Base-by-base conservation (phyloP, 2,888 invertebrate genomes). In the Sialis lutaria region DNA sequence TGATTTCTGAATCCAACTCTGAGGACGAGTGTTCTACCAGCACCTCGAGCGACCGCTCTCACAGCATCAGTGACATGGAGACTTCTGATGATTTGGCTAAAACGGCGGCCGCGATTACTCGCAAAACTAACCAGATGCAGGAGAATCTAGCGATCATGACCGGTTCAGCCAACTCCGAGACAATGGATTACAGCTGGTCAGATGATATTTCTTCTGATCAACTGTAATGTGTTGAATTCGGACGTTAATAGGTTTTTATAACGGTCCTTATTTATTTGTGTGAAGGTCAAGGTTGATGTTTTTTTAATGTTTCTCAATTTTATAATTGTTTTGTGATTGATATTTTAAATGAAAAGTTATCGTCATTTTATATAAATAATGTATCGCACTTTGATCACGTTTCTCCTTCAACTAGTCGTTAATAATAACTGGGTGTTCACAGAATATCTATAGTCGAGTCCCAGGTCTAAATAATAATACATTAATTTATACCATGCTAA, bases 1-100 rank as follows among this genome's bases (percentile, higher is more conserved):
- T 78, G 73, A 74, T 77, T 33, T 77, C 77, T n/a, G 78, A 73
- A 49, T 71, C 72, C 49, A 72, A 73, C 53, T 74, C 74, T 1
- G 74, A 75, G 55, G 74, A 74, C 53, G 74, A 74, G 55, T 70
- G 69, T 53, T 70, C 64, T 48, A 61, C 70, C 40, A 63, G 63
- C 50, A 69, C 68, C 6, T 71, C 70, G 35, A 50, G 51, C 41
- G 51, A 51, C 31, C 49, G 48, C 10, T 51, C 51, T 33, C 49
- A 49, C 33, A 48, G 49, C 44, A 42, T 48, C 33, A 49, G 51
- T 42, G 49, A 49, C 45, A 49, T 44, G 30, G 50, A 50, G 46
- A 10, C 22, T 10, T 9, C 37, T 1, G 47, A 42, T 39, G 13
- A 40, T 33, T 42, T 49, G 30, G 49, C 49, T 35, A 48, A 50